Evolutionary conservation across 2,888 invertebrate genomes (phyloP).

Genomic region (Amphimallon solstitiale): DNA sequence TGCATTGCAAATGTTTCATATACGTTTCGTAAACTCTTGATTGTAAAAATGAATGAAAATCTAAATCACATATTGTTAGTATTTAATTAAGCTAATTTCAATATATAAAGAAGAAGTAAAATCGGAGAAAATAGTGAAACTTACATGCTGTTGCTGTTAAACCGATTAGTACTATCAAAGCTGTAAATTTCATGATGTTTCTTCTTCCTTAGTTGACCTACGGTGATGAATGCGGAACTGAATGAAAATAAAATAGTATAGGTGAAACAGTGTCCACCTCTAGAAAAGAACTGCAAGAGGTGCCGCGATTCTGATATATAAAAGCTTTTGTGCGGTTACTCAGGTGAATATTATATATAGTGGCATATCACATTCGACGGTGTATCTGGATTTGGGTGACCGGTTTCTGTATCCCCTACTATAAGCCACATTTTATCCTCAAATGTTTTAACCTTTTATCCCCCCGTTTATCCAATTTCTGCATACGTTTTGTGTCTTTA

Average conservation of each 20-base stretch:
- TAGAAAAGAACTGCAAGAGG: slow-evolving; percentile 53
- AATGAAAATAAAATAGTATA: slow-evolving; percentile 39
- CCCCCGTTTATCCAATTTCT: neutral
- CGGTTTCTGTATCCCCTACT: slow-evolving; percentile 34
- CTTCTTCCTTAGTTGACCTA: slow-evolving; percentile 37
- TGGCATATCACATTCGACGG: slow-evolving; percentile 7
- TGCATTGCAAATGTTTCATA: neutral
- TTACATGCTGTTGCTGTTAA: slow-evolving; percentile 51
- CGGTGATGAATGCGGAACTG: slow-evolving; percentile 24
- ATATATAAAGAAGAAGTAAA: slow-evolving; percentile 22
- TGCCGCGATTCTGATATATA: slow-evolving; percentile 55
- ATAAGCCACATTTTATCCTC: neutral
- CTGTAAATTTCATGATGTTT: slow-evolving; percentile 52
- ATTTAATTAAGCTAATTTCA: slow-evolving; percentile 10
- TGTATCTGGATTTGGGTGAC: slow-evolving; percentile 34
- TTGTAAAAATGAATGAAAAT: too few relatives aligned
- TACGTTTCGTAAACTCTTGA: too few relatives aligned
- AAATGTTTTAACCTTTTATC: slow-evolving; percentile 28
- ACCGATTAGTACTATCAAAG: slow-evolving; percentile 46
- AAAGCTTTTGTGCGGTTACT: slow-evolving; percentile 52
- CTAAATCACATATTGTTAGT: neutral
- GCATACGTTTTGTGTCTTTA: neutral
- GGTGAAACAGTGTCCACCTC: slow-evolving; percentile 53
- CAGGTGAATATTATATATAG: slow-evolving; percentile 37
- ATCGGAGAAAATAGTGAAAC: slow-evolving; percentile 47